These are phyloP conservation scores for Scolopax rusticola DNA, from an alignment of 2,797 vertebrate species.

Conservation along the genomic window DNA sequence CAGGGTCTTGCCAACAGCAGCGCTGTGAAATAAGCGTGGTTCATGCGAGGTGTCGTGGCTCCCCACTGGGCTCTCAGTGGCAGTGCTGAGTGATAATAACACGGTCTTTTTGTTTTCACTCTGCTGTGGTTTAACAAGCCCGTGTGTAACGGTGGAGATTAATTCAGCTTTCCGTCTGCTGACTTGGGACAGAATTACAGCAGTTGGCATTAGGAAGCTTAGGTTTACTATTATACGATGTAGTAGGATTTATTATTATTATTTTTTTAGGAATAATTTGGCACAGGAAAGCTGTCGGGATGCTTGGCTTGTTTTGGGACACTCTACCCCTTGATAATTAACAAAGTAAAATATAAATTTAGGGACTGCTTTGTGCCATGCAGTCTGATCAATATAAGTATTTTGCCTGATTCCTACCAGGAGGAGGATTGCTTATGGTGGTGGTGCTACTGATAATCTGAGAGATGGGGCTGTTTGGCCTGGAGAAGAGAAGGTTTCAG, in stretches of 20 bases:
- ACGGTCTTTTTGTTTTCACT: slow-evolving; percentile 38
- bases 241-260: not conserved
- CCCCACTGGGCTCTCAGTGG: slow-evolving; percentile 24
- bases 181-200: slow-evolving; percentile 25
- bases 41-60: slow-evolving; percentile 24
- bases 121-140: not conserved
- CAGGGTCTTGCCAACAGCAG: slow-evolving; percentile 45
- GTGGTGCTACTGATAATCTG: not conserved
- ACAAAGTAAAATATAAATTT: not conserved
- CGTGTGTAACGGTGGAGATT: not conserved
- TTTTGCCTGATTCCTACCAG: not conserved
- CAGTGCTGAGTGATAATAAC: slow-evolving; percentile 21
- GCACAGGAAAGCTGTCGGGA: not conserved
- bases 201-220: not conserved
- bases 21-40: not conserved
- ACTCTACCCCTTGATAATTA: not conserved
- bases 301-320: not conserved
- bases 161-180: slow-evolving; percentile 18
- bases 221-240: not conserved
- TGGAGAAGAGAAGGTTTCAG: not conserved
- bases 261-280: not conserved
- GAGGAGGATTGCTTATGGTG: not conserved
- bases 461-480: not conserved
- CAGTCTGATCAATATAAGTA: not conserved
- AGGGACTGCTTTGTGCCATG: not conserved